Conservation (phyloP, 2,888 invertebrate genomes). For the Panorpa germanica region DNA sequence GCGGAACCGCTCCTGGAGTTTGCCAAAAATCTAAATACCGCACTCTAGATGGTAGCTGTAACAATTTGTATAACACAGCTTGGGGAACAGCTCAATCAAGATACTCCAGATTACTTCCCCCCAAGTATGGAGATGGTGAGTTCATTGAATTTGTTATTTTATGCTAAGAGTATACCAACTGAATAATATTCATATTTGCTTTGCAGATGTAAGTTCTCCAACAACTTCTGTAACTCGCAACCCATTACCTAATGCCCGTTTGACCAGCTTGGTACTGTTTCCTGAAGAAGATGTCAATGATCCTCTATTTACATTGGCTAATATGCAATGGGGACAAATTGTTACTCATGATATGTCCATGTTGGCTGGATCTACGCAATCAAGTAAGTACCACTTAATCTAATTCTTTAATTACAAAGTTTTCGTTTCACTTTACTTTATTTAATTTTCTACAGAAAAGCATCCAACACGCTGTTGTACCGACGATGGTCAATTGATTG, state of each 20-base stretch:
- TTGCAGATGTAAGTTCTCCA: slow-evolving; percentile 42
- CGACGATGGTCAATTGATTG: slow-evolving; percentile 30
- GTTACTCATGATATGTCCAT: slow-evolving; percentile 37
- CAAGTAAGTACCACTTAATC: slow-evolving; percentile 36
- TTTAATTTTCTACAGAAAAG: slow-evolving; percentile 24
- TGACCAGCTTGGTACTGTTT: slow-evolving; percentile 49
- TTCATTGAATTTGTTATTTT: too few species aligned
- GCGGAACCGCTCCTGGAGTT: slow-evolving; percentile 13
- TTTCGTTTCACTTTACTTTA: not conserved
- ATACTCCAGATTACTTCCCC: slow-evolving; percentile 24
- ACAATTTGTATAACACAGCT: slow-evolving; percentile 66
- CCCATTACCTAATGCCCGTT: slow-evolving; percentile 46
- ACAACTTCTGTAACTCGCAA: slow-evolving; percentile 41
- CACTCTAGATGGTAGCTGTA: slow-evolving; percentile 84
- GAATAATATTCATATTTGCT: slow-evolving; percentile 9
- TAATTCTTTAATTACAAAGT: slow-evolving; percentile 2
- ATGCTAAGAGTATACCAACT: too few species aligned
- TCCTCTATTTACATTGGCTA: slow-evolving; percentile 49
- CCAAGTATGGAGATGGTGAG: slow-evolving; percentile 29
- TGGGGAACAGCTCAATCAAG: slow-evolving; percentile 61
- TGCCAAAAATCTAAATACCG: slow-evolving; percentile 34
- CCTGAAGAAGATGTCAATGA: slow-evolving; percentile 52
- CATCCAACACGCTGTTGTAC: slow-evolving; percentile 42
- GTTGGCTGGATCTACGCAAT: slow-evolving; percentile 35
- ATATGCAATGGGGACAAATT: slow-evolving; percentile 44